Percentiles rank a stretch among this genome's conserved stretches.
phyloP scores from a whole-genome alignment of 1,140 invertebrate genomes.

The Drosophila hydei region DNA sequence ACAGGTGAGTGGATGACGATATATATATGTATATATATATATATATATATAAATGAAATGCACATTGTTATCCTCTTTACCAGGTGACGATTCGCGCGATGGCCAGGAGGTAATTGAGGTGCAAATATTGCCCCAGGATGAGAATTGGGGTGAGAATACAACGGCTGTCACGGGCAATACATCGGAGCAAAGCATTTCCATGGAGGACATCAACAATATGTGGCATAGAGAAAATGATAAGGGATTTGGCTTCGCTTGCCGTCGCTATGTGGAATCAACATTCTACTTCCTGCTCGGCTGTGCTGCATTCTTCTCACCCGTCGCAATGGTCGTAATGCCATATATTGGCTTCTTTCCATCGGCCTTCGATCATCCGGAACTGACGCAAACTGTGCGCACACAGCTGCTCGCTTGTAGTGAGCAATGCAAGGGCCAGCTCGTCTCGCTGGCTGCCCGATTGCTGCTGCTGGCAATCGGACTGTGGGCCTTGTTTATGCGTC shows the following conservation, averaged over 20 bases:
- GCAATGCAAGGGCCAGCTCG: conserved; percentile 92
- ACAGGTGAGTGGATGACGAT: conserved; percentile 86
- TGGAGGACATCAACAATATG: conserved; percentile 92
- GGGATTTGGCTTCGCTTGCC: conserved; percentile 90
- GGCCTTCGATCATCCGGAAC: conserved; percentile 84
- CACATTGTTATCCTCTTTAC: background rate
- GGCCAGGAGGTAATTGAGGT: conserved; percentile 95
- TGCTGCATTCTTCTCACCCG: conserved; percentile 94
- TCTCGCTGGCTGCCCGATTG: conserved; percentile 96
- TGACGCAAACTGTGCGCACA: conserved; percentile 85
- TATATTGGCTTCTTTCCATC: conserved; percentile 92
- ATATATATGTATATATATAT: too few relatives aligned
- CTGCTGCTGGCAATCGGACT: conserved; percentile 95
- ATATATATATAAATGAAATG: background rate
- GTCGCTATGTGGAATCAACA: conserved; percentile 91
- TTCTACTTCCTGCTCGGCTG: conserved; percentile 91
- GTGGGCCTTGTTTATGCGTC: conserved; percentile 94
- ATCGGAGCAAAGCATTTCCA: conserved; percentile 96
- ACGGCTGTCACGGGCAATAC: conserved; percentile 98
- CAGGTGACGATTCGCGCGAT: conserved; percentile 81
- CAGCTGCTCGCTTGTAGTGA: conserved; percentile 89
- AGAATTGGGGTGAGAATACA: conserved; percentile 99
- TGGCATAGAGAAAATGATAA: conserved; percentile 91
- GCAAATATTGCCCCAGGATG: conserved; percentile 96
- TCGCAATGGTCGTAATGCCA: conserved; percentile 97